Base-by-base conservation (phyloP, 2,113 vertebrate genomes). In the Tenebrosternarchus preto region DNA sequence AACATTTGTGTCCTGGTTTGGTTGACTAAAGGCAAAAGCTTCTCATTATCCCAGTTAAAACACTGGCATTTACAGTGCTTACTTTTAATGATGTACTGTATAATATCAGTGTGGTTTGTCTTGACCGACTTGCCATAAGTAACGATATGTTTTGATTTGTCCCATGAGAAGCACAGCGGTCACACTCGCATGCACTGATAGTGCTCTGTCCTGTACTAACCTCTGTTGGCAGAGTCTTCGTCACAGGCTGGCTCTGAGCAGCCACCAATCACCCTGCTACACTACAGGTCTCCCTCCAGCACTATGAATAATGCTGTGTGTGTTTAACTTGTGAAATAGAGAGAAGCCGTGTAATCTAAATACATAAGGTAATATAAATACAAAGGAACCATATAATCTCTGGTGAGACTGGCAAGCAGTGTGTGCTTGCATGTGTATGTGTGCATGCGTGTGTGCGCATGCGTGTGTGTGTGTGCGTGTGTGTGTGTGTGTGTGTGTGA, bases 351-450 rank as follows among this genome's bases (percentile, higher is more conserved):
- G 86, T 91, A 92, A 94, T 93, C 90, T 92, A 94, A 94, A 93
- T 92, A 93, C 91, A 92, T 92, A 77, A 86, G 88, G 6, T 90
- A 92, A 91, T 90, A 91, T 92, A 93, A 93, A 94, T 92, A 93
- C 86, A 91, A 90, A 89, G 80, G 88, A 89, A 87, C 87, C 78
- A 77, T 90, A 84, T 89, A 89, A 91, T 92, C 88, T 91, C 82
- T 79, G 82, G 82, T 76, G 80, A 80, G 76, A 72, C 84, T 80
- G 76, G 80, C 73, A 70, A 73, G 78, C 70, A 55, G 70, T 74
- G 64, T 68, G 63, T 66, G 63, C 24, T 76, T n/a, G 31, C n/a
- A 22, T 7, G 63, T 36, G 33, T 36, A 19, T 19, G 16, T 15
- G 17, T 33, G n/a, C 24, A 5, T 25, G 25, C 31, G 25, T 64